phyloP scores from a whole-genome alignment of 2,888 invertebrate genomes.

The Baronia brevicornis region DNA sequence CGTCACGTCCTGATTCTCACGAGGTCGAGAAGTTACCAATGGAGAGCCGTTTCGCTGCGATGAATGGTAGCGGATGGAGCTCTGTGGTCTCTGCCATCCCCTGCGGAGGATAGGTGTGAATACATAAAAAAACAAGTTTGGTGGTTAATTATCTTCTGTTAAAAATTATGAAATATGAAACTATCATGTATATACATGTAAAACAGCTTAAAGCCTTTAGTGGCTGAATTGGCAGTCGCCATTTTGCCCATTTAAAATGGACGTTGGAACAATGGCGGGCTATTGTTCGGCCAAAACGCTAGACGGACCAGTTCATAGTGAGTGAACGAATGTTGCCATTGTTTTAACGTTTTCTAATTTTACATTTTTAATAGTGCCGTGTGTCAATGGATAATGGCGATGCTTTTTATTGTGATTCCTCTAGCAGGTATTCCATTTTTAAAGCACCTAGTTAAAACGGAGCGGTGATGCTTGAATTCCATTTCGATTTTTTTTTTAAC shows the following conservation, averaged over 20 bases:
- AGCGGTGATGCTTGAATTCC: slow-evolving; percentile 11
- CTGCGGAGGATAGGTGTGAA: too few relatives aligned
- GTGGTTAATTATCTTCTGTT: too few relatives aligned
- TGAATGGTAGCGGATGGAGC: too few relatives aligned
- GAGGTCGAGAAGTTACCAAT: too few relatives aligned
- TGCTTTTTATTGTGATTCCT: slow-evolving; percentile 14
- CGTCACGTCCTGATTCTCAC: too few relatives aligned
- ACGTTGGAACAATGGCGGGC: slow-evolving; percentile 63
- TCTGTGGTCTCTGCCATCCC: too few relatives aligned
- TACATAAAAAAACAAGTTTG: too few relatives aligned
- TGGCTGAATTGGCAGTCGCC: slow-evolving; percentile 53
- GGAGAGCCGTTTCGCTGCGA: too few relatives aligned
- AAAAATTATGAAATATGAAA: too few relatives aligned
- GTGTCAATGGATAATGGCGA: slow-evolving; percentile 23
- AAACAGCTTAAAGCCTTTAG: too few relatives aligned
- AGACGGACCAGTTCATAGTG: slow-evolving; percentile 47
- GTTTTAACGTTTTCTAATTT: slow-evolving; percentile 62
- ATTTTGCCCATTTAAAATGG: slow-evolving; percentile 75
- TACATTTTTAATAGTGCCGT: slow-evolving; percentile 39
- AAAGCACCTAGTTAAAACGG: slow-evolving; percentile 7
- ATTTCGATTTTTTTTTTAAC: slow-evolving; percentile 6
- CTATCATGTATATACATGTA: too few relatives aligned
- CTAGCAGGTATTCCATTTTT: slow-evolving; percentile 11
- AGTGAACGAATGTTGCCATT: slow-evolving; percentile 54
- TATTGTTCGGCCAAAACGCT: slow-evolving; percentile 55